These are phyloP conservation scores for Bufotes viridis DNA, from an alignment of 2,797 vertebrate species.

Conservation along the genomic window DNA sequence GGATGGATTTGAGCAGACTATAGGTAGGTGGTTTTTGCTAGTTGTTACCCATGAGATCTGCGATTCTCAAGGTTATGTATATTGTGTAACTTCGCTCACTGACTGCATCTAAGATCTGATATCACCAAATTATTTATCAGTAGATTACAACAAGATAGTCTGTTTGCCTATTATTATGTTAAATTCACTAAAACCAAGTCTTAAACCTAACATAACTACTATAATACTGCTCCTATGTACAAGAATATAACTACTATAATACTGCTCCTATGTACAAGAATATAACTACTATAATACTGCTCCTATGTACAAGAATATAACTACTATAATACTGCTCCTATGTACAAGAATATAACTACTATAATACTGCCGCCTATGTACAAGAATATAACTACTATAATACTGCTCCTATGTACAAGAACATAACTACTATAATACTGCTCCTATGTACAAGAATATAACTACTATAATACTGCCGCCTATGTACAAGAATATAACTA, in stretches of 20 bases:
- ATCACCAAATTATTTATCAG: too few species aligned
- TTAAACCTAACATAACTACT: too few species aligned
- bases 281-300: background rate
- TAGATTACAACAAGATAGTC: too few species aligned
- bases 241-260: constrained; percentile 1
- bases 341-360: constrained; percentile 12
- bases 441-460: constrained; percentile 2
- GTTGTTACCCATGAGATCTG: too few species aligned
- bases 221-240: background rate
- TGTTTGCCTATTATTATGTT: too few species aligned
- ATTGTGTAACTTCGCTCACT: too few species aligned
- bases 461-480: constrained; percentile 5
- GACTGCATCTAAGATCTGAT: too few species aligned
- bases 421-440: constrained; percentile 7
- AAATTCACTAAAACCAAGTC: too few species aligned
- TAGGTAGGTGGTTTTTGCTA: constrained; percentile 68
- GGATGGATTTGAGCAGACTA: constrained; percentile 67
- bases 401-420: background rate
- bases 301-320: background rate
- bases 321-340: constrained; percentile 2
- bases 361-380: constrained; percentile 2
- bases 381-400: constrained; percentile 1
- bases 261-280: background rate
- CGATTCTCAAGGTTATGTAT: too few species aligned
- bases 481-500: constrained; percentile 13